Evolutionary conservation across 2,797 vertebrate species (phyloP), one percentile per base, ranked within the genome.

Genomic region (Sardinella longiceps): DNA sequence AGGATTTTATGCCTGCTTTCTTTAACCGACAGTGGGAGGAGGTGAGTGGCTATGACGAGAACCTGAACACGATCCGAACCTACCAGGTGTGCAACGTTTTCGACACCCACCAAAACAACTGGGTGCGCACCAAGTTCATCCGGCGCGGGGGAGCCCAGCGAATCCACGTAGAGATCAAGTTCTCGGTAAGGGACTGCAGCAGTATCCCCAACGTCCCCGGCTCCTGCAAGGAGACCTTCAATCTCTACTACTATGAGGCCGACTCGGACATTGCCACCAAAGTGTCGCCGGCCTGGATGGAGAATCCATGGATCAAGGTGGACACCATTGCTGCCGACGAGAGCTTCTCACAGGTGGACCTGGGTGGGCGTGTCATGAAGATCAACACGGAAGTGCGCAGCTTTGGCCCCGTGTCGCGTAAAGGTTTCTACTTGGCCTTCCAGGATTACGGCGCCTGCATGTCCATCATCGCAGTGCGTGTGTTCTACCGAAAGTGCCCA

Each of bases 21-120:
- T 84, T 93, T 74, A 82, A 48, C 70, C 86, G 89, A 0, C 92
- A 99, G 98, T 99, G 98, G 98, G 98, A 99, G 92, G 98, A 99
- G 89, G 98, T 99, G 88, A 99, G 98, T 0, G 98, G 98, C 74
- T 99, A 99, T 5, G 97, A 99, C 0, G 98, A 98, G 92, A 96
- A 97, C 94, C 98, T 99, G 98, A 99, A 98, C 94, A 99, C 98
- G 0, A 99, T 99, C 88, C 95, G 98, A 74, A 99, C 98, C 0
- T 98, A 98, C 93, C 98, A 99, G 93, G 98, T 99, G 37, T 99
- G 98, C 93, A 99, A 98, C 0, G 98, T 99, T 87, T 99, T 99
- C 1, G 96, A 97, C 0, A 94, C 94, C 85, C 98, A 93, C 94
- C 98, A 99, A 91, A 99, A 99, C 93, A 99, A 99, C 94, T 99